Percentiles rank a stretch among this genome's conserved stretches.
phyloP scores from a whole-genome alignment of 2,888 invertebrate species.

The Epinotia demarniana region DNA sequence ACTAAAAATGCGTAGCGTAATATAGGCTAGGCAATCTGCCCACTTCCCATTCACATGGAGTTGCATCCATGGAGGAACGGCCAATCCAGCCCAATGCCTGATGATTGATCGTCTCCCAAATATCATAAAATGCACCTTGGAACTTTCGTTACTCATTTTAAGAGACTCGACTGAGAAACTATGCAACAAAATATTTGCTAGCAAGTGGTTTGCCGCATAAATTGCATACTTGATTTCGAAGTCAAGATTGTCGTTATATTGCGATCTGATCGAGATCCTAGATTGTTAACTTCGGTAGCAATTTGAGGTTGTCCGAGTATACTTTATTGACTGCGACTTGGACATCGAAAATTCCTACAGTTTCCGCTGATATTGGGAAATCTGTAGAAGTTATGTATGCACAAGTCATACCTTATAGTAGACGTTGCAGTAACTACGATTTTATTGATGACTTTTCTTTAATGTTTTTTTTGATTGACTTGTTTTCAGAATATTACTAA shows the following conservation, averaged over 20 bases:
- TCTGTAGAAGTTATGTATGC: conserved; percentile 66
- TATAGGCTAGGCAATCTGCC: too few species aligned
- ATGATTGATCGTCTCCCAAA: neutral
- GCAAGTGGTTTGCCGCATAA: conserved; percentile 63
- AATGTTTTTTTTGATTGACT: too few species aligned
- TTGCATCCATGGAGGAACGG: too few species aligned
- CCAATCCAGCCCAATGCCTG: too few species aligned
- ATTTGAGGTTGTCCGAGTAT: conserved; percentile 67
- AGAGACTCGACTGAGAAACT: conserved; percentile 48
- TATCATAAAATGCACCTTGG: neutral
- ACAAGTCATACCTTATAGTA: neutral
- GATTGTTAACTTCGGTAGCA: conserved; percentile 69
- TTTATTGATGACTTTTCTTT: neutral
- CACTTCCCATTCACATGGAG: too few species aligned
- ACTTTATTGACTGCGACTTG: conserved; percentile 60
- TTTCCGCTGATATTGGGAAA: conserved; percentile 64
- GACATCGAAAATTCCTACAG: conserved; percentile 56
- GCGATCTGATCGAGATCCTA: conserved; percentile 63
- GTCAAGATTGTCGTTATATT: conserved; percentile 61
- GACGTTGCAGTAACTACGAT: neutral
- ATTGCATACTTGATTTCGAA: conserved; percentile 63
- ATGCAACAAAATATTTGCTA: conserved; percentile 65
- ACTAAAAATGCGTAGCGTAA: too few species aligned
- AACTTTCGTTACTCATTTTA: conserved; percentile 34
- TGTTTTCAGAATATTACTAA: too few species aligned